Evolutionary conservation across 2,888 invertebrate genomes (phyloP).

Genomic region (Standfussiana lucernea): DNA sequence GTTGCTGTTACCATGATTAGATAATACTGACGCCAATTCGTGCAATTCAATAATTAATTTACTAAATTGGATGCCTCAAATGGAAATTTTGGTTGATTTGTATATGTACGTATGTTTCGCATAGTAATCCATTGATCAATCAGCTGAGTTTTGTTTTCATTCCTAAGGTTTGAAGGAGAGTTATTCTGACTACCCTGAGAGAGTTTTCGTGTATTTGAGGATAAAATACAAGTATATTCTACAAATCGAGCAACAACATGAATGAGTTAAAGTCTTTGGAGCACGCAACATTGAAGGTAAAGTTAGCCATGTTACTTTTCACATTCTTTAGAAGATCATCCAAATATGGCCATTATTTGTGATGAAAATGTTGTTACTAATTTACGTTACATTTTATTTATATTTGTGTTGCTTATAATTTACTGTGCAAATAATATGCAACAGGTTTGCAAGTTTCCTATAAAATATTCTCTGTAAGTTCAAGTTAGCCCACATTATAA

Average conservation of each 20-base stretch:
- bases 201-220: conserved; percentile 21
- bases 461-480: neutral
- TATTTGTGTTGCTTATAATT: neutral
- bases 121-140: conserved; percentile 70
- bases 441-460: neutral
- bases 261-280: conserved; percentile 98
- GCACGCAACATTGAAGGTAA: conserved; percentile 98
- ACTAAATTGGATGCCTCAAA: neutral
- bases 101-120: conserved; percentile 59
- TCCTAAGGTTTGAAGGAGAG: conserved; percentile 62
- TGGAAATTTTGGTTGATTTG: conserved; percentile 55
- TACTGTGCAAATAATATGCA: neutral
- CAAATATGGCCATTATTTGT: conserved; percentile 21
- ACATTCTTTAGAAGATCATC: conserved; percentile 14
- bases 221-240: conserved; percentile 55
- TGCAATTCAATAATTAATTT: conserved; percentile 10
- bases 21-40: conserved; percentile 8
- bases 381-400: neutral
- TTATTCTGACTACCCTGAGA: conserved; percentile 34
- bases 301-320: conserved; percentile 63
- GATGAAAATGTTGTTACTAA: neutral
- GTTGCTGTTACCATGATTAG: conserved; percentile 22
- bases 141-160: conserved; percentile 90
- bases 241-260: conserved; percentile 89
- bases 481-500: neutral